These are phyloP conservation scores for Tuberolachnus salignus DNA, from an alignment of 2,888 invertebrate genomes.

Conservation along the genomic window DNA sequence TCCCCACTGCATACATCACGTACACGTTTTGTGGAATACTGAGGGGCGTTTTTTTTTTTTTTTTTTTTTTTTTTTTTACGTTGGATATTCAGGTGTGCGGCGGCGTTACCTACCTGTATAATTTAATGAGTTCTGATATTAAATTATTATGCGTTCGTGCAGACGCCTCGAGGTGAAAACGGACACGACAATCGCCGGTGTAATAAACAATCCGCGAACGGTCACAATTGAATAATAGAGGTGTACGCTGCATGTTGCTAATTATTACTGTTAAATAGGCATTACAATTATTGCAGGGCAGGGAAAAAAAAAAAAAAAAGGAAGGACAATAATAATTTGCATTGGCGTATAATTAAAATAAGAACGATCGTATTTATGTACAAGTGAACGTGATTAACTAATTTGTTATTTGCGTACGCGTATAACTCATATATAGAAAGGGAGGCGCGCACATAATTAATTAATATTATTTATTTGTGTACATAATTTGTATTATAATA, in stretches of 20 bases:
- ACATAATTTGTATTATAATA: too few relatives aligned
- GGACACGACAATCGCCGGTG: neutral
- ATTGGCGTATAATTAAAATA: neutral
- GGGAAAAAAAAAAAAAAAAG: neutral
- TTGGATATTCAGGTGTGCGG: neutral
- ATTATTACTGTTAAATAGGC: neutral
- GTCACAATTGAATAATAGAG: too few relatives aligned
- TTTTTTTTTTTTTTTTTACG: too few relatives aligned
- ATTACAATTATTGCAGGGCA: neutral
- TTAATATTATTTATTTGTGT: too few relatives aligned
- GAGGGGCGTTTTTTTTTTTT: too few relatives aligned
- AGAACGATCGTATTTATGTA: neutral
- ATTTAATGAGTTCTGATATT: conserved; percentile 12
- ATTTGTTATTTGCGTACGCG: too few relatives aligned
- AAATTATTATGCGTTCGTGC: conserved; percentile 1
- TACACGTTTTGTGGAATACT: too few relatives aligned
- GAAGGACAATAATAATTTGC: neutral
- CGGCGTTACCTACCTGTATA: conserved; percentile 2
- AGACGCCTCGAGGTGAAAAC: conserved; percentile 23
- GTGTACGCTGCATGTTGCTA: too few relatives aligned
- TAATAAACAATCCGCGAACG: conserved; percentile 20
- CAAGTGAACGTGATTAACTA: too few relatives aligned
- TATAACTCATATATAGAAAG: too few relatives aligned
- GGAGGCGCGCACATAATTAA: too few relatives aligned
- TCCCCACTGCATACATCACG: too few relatives aligned